A percentile compares a stretch with the other conserved stretches of the same genome.
These are phyloP conservation scores for Acinonyx jubatus DNA, from an alignment of 2,113 vertebrate genomes.

Conservation along the genomic window DNA sequence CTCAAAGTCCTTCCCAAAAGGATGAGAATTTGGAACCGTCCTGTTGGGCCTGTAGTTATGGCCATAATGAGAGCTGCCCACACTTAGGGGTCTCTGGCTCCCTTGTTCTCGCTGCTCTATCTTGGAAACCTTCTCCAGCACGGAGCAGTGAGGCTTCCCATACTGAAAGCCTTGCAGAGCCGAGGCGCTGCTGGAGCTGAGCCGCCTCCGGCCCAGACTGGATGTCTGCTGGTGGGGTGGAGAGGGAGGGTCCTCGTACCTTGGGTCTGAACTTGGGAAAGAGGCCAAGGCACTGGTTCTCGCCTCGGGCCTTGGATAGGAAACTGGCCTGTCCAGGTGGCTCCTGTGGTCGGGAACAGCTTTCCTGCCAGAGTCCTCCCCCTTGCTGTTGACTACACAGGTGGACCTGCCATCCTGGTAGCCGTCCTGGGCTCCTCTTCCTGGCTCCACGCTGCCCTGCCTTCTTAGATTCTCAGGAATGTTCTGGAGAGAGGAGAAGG, in stretches of 20 bases:
- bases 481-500: constrained; percentile 83
- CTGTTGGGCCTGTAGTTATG: constrained; percentile 62
- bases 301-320: constrained; percentile 73
- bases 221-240: constrained; percentile 82
- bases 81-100: constrained; percentile 82
- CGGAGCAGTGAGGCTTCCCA: constrained; percentile 86
- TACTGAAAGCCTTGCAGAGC: constrained; percentile 64
- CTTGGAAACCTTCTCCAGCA: constrained; percentile 93
- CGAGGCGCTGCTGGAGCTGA: constrained; percentile 78
- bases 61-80: constrained; percentile 3
- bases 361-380: constrained; percentile 73
- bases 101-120: constrained; percentile 91
- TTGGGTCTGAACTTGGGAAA: constrained; percentile 69
- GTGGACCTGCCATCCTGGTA: constrained; percentile 68
- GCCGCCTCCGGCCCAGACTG: constrained; percentile 68
- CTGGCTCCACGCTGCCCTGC: constrained; percentile 73
- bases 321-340: constrained; percentile 63
- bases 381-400: constrained; percentile 46
- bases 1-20: constrained; percentile 80
- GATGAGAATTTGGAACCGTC: background rate
- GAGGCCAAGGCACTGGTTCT: constrained; percentile 26
- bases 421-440: constrained; percentile 50
- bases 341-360: constrained; percentile 62
- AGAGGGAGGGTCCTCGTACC: constrained; percentile 84
- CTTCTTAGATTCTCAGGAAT: constrained; percentile 79